phyloP scores from a whole-genome alignment of 2,888 invertebrate genomes.

The Campoletis raptor region DNA sequence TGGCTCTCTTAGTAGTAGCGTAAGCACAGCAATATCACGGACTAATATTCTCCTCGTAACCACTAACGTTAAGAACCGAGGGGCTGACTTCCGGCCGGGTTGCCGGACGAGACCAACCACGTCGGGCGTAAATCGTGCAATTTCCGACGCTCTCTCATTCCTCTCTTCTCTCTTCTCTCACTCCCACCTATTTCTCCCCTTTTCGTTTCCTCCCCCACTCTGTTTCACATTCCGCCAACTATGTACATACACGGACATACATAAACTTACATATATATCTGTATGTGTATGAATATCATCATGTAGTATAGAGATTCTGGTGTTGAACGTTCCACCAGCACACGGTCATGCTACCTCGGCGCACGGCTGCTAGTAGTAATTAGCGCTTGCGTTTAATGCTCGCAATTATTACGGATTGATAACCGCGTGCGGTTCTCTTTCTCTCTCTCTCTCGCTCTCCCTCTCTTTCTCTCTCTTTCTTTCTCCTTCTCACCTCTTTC shows the following conservation, averaged over 20 bases:
- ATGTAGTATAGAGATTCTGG: constrained; percentile 45
- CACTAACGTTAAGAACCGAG: constrained; percentile 66
- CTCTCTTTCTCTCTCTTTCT: constrained; percentile 48
- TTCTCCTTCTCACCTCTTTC: constrained; percentile 40
- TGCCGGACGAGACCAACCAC: constrained; percentile 65
- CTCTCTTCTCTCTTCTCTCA: constrained; percentile 35
- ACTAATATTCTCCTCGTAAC: constrained; percentile 70
- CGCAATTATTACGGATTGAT: constrained; percentile 83
- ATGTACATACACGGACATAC: constrained; percentile 18
- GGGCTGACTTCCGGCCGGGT: constrained; percentile 66
- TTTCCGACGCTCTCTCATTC: constrained; percentile 65
- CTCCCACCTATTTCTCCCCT: constrained; percentile 27
- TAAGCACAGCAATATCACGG: constrained; percentile 65
- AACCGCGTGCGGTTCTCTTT: constrained; percentile 74
- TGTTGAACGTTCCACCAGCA: constrained; percentile 66
- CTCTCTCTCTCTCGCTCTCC: constrained; percentile 39
- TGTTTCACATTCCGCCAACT: constrained; percentile 21
- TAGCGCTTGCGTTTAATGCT: constrained; percentile 80
- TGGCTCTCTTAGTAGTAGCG: constrained; percentile 42
- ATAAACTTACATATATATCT: not conserved
- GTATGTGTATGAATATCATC: constrained; percentile 16
- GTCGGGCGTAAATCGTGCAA: constrained; percentile 67
- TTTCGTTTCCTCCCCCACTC: constrained; percentile 42
- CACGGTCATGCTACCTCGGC: constrained; percentile 60
- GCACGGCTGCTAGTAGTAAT: constrained; percentile 74